Evolutionary conservation across 2,888 invertebrate species (phyloP).

Genomic region (Euzophera pinguis): DNA sequence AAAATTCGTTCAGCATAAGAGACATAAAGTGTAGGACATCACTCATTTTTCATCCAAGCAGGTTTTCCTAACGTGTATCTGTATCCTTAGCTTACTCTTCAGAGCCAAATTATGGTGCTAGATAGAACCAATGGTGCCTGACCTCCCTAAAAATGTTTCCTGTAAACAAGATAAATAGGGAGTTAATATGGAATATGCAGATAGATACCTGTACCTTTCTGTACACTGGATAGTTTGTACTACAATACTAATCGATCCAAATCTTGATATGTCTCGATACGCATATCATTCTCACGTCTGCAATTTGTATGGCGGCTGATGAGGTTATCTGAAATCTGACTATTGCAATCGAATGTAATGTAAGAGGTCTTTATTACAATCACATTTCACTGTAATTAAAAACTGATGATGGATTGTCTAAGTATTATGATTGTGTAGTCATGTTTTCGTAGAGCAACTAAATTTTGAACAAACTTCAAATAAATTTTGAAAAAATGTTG

Average conservation of each 20-base stretch:
- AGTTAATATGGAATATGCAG: too few species aligned
- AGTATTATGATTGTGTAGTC: background rate
- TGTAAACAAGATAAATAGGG: too few species aligned
- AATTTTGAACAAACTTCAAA: too few species aligned
- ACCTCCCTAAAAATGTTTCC: too few species aligned
- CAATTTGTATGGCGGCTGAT: slow-evolving; percentile 1
- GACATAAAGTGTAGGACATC: too few species aligned
- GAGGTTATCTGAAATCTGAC: slow-evolving; percentile 1
- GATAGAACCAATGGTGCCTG: too few species aligned
- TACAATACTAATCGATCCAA: slow-evolving; percentile 15
- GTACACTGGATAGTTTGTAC: background rate
- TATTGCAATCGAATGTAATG: background rate
- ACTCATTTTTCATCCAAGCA: too few species aligned
- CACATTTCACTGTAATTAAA: background rate
- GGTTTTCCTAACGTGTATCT: too few species aligned
- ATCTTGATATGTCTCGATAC: slow-evolving; percentile 20
- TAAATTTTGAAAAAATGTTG: too few species aligned
- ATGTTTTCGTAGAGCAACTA: background rate
- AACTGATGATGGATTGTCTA: background rate
- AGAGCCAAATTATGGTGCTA: too few species aligned
- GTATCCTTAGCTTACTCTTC: too few species aligned
- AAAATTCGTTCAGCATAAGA: too few species aligned
- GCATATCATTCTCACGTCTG: slow-evolving; percentile 15
- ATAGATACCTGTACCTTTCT: background rate
- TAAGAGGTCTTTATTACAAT: background rate